Base-by-base conservation (phyloP, 2,113 vertebrate genomes). In the Neolamprologus falcicula region DNA sequence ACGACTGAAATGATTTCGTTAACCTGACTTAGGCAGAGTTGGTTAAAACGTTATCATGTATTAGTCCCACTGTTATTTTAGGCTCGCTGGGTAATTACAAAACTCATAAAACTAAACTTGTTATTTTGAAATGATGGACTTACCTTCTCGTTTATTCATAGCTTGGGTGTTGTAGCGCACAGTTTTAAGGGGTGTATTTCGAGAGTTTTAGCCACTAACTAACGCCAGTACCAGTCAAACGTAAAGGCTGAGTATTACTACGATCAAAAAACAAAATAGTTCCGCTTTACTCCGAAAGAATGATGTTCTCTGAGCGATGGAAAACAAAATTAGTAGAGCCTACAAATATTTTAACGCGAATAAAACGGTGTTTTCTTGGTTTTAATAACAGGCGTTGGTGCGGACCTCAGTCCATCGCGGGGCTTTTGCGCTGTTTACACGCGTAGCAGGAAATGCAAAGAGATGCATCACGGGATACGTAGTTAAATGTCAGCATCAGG, bases 101-200 rank as follows among this genome's bases (percentile, higher is more conserved):
- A 42, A 33, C 11, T 52, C 21, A 9, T 3, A 12, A 7, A 54
- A 16, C 28, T 37, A 35, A 6, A 37, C 47, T 17, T 4, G 7
- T 31, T 31, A 12, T 35, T 45, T 13, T 66, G 6, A 61, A 63
- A 66, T 8, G 3, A 2, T 47, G 3, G 11, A 81, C 93, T 84
- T 92, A 96, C 96, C 95, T 86, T 95, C 94, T 89, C 90, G 92
- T 33, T 94, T 95, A 89, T 88, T 96, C 96, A 97, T 97, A 71
- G 61, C 83, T 88, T n/a, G 52, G 6, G 5, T 9, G 71, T 16
- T 83, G 45, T 3, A 11, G 6, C 9, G 31, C 80, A 8, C 42
- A 24, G 19, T 42, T 28, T 35, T 54, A 7, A 50, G 19, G 7
- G 35, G 16, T n/a, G 4, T 76, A 13, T 40, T 33, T 24, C 37